A percentile compares a stretch with the other conserved stretches of the same genome.
phyloP scores from a whole-genome alignment of 2,113 vertebrate species.

The Anolis carolinensis region DNA sequence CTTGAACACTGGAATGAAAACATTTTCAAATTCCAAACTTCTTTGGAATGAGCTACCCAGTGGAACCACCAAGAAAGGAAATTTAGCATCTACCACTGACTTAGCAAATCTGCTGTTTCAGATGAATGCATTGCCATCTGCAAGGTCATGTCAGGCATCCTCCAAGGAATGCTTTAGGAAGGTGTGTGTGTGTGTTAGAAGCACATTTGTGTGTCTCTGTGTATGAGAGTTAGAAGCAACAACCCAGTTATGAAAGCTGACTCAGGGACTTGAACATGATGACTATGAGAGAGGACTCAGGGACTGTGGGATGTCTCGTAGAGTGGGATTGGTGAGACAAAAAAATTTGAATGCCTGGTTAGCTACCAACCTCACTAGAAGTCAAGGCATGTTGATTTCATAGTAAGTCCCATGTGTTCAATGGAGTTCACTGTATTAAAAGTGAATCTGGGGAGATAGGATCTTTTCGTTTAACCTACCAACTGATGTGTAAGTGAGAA shows the following conservation, averaged over 20 bases:
- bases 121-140: background rate
- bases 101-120: background rate
- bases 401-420: no score
- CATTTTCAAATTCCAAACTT: background rate
- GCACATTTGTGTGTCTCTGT: no score
- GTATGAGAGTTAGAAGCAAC: background rate
- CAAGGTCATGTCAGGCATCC: background rate
- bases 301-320: no score
- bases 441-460: background rate
- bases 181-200: no score
- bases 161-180: background rate
- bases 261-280: background rate
- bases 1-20: background rate
- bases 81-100: background rate
- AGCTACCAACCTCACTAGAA: background rate
- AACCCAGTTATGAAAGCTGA: background rate
- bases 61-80: background rate
- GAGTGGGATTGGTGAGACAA: background rate
- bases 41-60: background rate
- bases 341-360: background rate
- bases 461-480: background rate
- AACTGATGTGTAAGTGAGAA: background rate
- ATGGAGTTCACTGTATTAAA: background rate
- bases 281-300: background rate
- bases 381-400: background rate